Base-by-base conservation (phyloP, 2,888 invertebrate species). In the Ectemnius lituratus region DNA sequence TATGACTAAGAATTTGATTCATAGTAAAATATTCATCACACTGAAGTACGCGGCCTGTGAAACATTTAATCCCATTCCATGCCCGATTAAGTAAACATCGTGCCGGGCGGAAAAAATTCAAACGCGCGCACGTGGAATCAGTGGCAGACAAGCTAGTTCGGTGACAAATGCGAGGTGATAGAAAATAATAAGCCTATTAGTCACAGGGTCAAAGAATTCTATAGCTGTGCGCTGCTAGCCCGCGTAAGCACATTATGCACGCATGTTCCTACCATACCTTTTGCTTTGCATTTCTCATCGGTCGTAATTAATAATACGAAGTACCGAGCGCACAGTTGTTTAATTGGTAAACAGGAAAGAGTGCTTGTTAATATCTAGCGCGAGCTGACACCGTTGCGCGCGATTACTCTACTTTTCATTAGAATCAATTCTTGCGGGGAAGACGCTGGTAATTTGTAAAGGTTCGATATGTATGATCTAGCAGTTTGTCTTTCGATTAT, bases 171-270 rank as follows among this genome's bases (percentile, higher is more conserved):
- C 80, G 78, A 81, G 80, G 85, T 81, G 88, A 90, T 89, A 88
- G 89, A 88, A 89, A 90, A 90, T 90, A 90, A 90, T 90, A 89
- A 90, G 88, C 86, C 88, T 86, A 90, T 90, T 89, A 88, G 90
- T 90, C 85, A 83, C 76, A 79, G 81, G 82, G 79, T 86, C 86
- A 82, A 68, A 71, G 71, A 71, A 75, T 37, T 37, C 37, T 37
- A 37, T 37, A 11, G 37, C 37, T 37, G 37, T 6, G 8, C 11
- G 37, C 8, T 11, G 37, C 8, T 11, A 37, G 37, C 3, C 37
- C 5, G 37, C 37, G 37, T 37, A 37, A 37, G 37, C 37, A 37
- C 37, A 37, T 37, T 37, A 37, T 37, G 37, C 37, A 8, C 37
- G 37, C 37, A 11, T 37, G 37, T 37, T 37, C 37, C 52, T 52